phyloP scores from a whole-genome alignment of 2,113 vertebrate species.

The Myocastor coypus region DNA sequence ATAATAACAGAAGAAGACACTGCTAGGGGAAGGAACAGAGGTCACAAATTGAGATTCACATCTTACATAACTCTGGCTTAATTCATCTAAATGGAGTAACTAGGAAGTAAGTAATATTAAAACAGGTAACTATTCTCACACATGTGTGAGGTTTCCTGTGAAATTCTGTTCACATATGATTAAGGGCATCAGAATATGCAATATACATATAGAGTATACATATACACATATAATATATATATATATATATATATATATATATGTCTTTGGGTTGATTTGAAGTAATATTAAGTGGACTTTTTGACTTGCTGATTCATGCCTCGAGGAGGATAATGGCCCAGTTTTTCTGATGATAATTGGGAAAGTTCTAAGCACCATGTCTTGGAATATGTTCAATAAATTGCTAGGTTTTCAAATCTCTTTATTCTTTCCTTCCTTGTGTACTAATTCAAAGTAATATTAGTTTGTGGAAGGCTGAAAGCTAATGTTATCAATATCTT shows the following conservation, averaged over 20 bases:
- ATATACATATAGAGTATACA: neutral
- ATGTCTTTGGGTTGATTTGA: neutral
- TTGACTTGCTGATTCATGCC: neutral
- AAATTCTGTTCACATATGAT: slow-evolving; percentile 11
- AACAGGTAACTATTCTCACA: slow-evolving; percentile 26
- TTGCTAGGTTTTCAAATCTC: slow-evolving; percentile 10
- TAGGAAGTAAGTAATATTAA: neutral
- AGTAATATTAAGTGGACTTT: slow-evolving; percentile 45
- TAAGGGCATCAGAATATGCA: neutral
- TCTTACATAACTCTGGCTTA: neutral
- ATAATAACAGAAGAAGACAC: neutral
- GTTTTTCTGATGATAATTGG: slow-evolving; percentile 55
- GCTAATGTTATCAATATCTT: slow-evolving; percentile 7
- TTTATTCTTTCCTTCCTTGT: neutral
- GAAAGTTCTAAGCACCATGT: slow-evolving; percentile 46
- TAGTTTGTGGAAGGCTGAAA: slow-evolving; percentile 11
- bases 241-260: neutral
- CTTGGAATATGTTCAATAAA: slow-evolving; percentile 38
- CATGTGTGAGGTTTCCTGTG: neutral
- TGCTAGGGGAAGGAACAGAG: neutral
- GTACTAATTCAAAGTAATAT: slow-evolving; percentile 45
- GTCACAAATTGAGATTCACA: slow-evolving; percentile 15
- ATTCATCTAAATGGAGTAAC: neutral
- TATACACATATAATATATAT: too few species aligned
- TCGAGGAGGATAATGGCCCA: slow-evolving; percentile 23